Base-by-base conservation (phyloP, 2,888 invertebrate species). In the Cryptocephalus primarius region DNA sequence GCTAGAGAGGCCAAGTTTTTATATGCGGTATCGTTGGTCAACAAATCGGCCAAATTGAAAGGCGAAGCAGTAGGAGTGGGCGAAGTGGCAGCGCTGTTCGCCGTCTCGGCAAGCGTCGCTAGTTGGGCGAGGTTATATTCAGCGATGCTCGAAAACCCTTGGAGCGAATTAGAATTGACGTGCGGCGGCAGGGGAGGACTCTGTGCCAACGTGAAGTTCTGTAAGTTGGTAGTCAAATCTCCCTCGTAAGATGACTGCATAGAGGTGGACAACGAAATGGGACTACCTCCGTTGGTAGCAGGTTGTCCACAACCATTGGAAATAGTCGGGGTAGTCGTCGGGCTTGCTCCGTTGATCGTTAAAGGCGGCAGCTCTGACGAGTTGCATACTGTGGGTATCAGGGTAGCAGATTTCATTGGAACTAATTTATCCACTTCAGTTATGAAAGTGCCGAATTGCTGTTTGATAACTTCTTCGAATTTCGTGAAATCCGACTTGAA, bases 1-100 rank as follows among this genome's bases (percentile, higher is more conserved):
- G 90, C 90, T 49, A 93, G 78, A 32, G 89, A 90, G 65, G 92
- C 89, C 55, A 93, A 75, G 72, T 92, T 93, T 69, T 88, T 88
- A 59, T 88, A 82, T 9, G 90, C 88, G 60, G 86, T 83, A 61
- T 84, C 84, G 12, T 85, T 86, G 48, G 82, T 79, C 47, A 89
- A 76, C 47, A 89, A 72, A 66, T 90, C 88, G 8, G 85, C 84
- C 54, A 89, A 71, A 47, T 82, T 85, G 57, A 88, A 86, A 55
- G 80, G 76, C 3, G 71, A 86, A 54, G 80, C 76, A 51, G 74
- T 75, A 49, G 82, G 80, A 3, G 70, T 67, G 9, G 69, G 67
- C 10, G 67, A 63, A 4, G 66, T 57, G 36, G 67, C 62, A 43
- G 65, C 60, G 51, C 66, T 68, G 33, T 63, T 62, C 32, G 59